These are phyloP conservation scores for Rhinoraja longicauda DNA, from an alignment of 2,797 vertebrate species.

Conservation along the genomic window DNA sequence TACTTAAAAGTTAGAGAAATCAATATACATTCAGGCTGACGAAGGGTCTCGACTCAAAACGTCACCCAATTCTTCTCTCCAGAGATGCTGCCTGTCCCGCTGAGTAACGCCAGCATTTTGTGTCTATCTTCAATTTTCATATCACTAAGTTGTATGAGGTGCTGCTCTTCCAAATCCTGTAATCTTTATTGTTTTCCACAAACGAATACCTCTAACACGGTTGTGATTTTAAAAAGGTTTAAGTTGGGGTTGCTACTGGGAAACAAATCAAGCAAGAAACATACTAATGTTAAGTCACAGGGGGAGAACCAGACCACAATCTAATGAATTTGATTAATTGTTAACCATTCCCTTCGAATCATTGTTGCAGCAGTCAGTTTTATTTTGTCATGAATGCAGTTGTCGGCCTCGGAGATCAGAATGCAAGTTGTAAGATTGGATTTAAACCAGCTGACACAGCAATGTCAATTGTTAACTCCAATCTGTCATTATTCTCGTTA, in stretches of 20 bases:
- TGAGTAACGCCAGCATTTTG: too few relatives aligned
- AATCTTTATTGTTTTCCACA: not conserved
- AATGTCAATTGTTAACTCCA: conserved; percentile 44
- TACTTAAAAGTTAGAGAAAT: too few relatives aligned
- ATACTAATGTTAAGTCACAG: not conserved
- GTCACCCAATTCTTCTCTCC: too few relatives aligned
- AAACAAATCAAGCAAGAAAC: not conserved
- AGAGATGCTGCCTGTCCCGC: too few relatives aligned
- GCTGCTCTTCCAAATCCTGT: not conserved
- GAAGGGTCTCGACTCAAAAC: too few relatives aligned
- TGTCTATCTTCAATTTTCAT: too few relatives aligned
- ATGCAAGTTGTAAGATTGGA: conserved; percentile 47
- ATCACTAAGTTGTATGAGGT: too few relatives aligned
- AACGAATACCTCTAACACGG: not conserved
- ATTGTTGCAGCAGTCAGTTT: conserved; percentile 44
- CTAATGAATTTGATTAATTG: conserved; percentile 35
- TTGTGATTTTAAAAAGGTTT: not conserved
- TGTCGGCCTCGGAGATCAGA: conserved; percentile 46
- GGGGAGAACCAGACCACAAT: conserved; percentile 33
- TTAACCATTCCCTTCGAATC: conserved; percentile 42
- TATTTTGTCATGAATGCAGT: conserved; percentile 41
- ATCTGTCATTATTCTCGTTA: conserved; percentile 46
- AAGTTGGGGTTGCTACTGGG: not conserved
- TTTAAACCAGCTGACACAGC: conserved; percentile 47
- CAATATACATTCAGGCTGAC: too few relatives aligned